Base-by-base conservation (phyloP, 2,113 vertebrate genomes). In the Nothobranchius kuhntae region DNA sequence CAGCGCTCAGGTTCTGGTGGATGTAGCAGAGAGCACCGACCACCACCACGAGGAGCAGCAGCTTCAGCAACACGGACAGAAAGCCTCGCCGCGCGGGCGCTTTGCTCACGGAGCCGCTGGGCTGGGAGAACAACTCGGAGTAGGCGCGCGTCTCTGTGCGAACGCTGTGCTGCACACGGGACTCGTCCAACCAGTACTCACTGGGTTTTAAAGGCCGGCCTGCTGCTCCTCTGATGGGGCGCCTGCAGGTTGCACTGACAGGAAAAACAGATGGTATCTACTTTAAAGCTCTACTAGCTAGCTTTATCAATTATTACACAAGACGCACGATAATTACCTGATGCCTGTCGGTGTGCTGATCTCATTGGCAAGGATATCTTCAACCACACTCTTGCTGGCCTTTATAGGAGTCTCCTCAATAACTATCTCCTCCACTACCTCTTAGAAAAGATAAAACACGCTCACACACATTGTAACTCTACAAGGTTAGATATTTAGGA, bases 311-410 rank as follows among this genome's bases (percentile, higher is more conserved):
- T 42, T 30, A 30, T 30, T 30, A 30, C 30, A 30, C 30, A 30
- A 30, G 30, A 30, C 30, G 30, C 30, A 3, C 30, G 4, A 30
- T 30, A 30, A 30, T 30, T 93, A 99, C 97, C 93, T 98, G 82
- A 99, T 96, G 92, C 96, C 96, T 68, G 96, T 96, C 44, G 96
- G 96, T 70, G 97, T 96, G 77, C 90, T 92, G 81, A 90, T 92
- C 93, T 98, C 95, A 83, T 94, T 93, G 58, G 96, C 96, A 76
- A 97, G 96, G 89, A 98, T 93, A 86, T 99, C 95, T 91, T 98
- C 96, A 75, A 98, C 95, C 85, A 96, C 92, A 90, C 95, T 95
- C 63, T 94, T 92, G 73, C 92, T 94, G 76, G 55, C 68, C 85
- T 81, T 95, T 83, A 92, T 94, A 47, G 89, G 87, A 5, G 87